Percentiles rank a stretch among this genome's conserved stretches.
Evolutionary conservation across 2,797 vertebrate species (phyloP).

Genomic region (Alcedo atthis): DNA sequence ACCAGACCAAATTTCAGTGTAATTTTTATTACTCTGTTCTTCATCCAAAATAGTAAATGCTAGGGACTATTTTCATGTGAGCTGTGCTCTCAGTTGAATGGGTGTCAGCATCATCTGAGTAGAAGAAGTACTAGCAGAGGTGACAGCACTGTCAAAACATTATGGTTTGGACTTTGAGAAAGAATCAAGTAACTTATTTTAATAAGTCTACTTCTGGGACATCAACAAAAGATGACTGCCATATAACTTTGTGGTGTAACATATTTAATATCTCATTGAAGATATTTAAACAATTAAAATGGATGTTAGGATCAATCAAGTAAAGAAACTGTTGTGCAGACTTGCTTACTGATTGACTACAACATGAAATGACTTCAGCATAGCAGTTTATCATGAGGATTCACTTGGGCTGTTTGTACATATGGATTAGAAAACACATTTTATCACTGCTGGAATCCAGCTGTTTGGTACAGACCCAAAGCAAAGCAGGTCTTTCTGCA

Average conservation of each 20-base stretch:
- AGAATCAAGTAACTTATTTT: background rate
- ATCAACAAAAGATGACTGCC: background rate
- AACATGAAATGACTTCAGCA: background rate
- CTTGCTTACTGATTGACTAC: background rate
- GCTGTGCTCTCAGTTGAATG: conserved; percentile 52
- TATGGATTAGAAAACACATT: background rate
- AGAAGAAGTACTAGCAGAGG: conserved; percentile 33
- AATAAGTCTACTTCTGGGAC: background rate
- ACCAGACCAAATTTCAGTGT: conserved; percentile 64
- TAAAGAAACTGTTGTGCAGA: background rate
- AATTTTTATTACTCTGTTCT: conserved; percentile 68
- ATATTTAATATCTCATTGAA: background rate
- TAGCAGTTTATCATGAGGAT: background rate
- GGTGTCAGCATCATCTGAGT: conserved; percentile 23
- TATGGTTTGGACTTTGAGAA: conserved; percentile 10
- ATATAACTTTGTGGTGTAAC: background rate
- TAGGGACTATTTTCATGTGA: conserved; percentile 47
- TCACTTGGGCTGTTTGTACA: background rate
- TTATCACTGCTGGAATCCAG: background rate
- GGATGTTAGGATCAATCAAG: background rate
- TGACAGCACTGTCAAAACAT: conserved; percentile 57
- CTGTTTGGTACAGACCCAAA: background rate
- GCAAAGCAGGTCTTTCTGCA: background rate
- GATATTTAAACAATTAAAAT: background rate
- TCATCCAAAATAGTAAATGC: conserved; percentile 56